These are phyloP conservation scores for Eupithecia abbreviata DNA, from an alignment of 2,888 invertebrate genomes.

Conservation along the genomic window DNA sequence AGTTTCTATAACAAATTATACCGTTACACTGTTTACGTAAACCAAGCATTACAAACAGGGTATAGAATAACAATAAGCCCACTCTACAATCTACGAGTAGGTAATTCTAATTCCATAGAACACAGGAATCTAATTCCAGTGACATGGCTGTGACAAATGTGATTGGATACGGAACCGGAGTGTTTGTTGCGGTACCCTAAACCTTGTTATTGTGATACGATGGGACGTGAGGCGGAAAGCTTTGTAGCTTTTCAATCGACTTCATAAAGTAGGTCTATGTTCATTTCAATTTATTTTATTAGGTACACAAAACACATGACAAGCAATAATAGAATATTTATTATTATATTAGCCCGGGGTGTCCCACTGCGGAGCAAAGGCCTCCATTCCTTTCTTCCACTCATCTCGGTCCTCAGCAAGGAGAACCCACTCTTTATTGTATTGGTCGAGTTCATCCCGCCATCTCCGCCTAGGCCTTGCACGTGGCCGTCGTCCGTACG, in stretches of 20 bases:
- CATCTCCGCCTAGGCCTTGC: too few species aligned
- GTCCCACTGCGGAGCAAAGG: too few species aligned
- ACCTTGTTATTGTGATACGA: background rate
- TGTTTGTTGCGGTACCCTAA: background rate
- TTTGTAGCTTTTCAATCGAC: background rate
- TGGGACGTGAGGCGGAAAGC: background rate
- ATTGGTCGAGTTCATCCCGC: too few species aligned
- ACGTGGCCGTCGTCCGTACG: too few species aligned
- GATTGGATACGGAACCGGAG: conserved; percentile 16
- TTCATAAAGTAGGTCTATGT: background rate
- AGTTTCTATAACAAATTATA: background rate
- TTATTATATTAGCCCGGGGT: too few species aligned
- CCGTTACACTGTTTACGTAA: background rate
- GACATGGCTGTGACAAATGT: conserved; percentile 16
- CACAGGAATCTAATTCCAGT: conserved; percentile 14
- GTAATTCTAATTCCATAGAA: conserved; percentile 3
- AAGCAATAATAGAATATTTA: too few species aligned
- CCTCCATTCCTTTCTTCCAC: too few species aligned
- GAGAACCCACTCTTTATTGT: too few species aligned
- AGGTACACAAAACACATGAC: too few species aligned
- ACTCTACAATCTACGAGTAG: background rate
- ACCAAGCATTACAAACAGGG: background rate
- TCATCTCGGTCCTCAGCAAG: too few species aligned
- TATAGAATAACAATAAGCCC: conserved; percentile 11
- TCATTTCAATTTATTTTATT: too few species aligned